A percentile compares a stretch with the other conserved stretches of the same genome.
Evolutionary conservation across 1,140 invertebrate genomes (phyloP).

Genomic region (Antheraea pernyi): DNA sequence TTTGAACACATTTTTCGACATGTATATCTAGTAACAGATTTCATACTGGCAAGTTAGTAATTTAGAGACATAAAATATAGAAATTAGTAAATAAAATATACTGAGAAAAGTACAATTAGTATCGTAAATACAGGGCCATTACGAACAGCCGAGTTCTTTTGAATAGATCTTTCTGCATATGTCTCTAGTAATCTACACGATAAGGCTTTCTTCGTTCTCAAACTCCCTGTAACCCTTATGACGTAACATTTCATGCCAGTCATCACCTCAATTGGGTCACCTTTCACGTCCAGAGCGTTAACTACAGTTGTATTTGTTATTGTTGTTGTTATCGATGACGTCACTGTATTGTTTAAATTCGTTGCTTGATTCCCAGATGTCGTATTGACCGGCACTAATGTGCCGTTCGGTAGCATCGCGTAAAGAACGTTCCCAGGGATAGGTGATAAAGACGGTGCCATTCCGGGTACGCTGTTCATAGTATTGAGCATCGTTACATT

Average conservation of each 20-base stretch:
- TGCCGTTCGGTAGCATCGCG: conserved; percentile 57
- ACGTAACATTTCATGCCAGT: conserved; percentile 66
- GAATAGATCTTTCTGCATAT: conserved; percentile 60
- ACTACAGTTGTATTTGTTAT: conserved; percentile 58
- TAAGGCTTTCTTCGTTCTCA: conserved; percentile 52
- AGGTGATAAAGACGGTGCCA: conserved; percentile 2
- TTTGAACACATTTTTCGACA: too few species aligned
- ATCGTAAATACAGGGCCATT: conserved; percentile 49
- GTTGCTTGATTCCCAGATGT: conserved; percentile 32
- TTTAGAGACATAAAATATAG: neutral
- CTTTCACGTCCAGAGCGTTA: conserved; percentile 63
- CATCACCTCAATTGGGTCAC: conserved; percentile 58
- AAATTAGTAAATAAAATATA: conserved; percentile 18
- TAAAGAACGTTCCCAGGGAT: conserved; percentile 36
- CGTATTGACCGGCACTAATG: conserved; percentile 51
- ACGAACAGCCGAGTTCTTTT: conserved; percentile 48
- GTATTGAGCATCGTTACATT: conserved; percentile 40
- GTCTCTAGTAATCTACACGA: conserved; percentile 59
- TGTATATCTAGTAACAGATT: too few species aligned
- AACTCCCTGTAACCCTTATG: conserved; percentile 43
- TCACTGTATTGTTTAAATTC: conserved; percentile 23
- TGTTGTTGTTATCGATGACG: conserved; percentile 46
- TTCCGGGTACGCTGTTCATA: conserved; percentile 19
- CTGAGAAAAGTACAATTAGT: conserved; percentile 39
- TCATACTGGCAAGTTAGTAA: too few species aligned